A percentile compares a stretch with the other conserved stretches of the same genome.
These are phyloP conservation scores for Chirona hameri DNA, from an alignment of 2,888 invertebrate species.

Conservation along the genomic window DNA sequence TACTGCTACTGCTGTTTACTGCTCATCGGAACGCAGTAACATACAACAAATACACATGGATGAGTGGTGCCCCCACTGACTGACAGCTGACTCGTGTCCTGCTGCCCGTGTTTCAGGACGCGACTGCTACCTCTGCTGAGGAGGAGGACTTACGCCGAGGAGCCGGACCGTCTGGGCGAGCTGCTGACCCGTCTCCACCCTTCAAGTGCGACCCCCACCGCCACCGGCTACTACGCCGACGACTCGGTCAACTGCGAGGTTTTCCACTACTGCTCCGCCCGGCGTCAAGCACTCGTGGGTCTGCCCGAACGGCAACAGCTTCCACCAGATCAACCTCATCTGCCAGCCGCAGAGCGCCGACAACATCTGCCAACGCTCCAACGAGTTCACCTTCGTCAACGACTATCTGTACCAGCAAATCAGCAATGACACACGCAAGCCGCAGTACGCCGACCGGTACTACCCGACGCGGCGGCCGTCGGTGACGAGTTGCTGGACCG, in stretches of 20 bases:
- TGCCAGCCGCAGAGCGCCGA: slow-evolving; percentile 89
- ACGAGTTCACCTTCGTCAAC: slow-evolving; percentile 86
- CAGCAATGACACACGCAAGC: slow-evolving; percentile 53
- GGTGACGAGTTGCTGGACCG: neutral
- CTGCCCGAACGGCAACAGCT: slow-evolving; percentile 84
- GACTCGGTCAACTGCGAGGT: slow-evolving; percentile 83
- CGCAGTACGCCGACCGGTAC: slow-evolving; percentile 46
- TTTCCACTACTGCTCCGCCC: slow-evolving; percentile 90
- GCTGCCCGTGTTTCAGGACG: too few relatives aligned
- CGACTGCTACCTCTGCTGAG: slow-evolving; percentile 44
- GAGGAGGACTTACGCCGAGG: slow-evolving; percentile 74
- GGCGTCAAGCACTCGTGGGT: slow-evolving; percentile 88
- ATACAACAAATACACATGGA: too few relatives aligned
- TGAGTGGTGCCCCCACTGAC: too few relatives aligned
- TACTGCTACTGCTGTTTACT: too few relatives aligned
- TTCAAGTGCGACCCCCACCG: slow-evolving; percentile 73
- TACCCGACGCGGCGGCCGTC: slow-evolving; percentile 58
- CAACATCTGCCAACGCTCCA: slow-evolving; percentile 82
- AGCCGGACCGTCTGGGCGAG: slow-evolving; percentile 75
- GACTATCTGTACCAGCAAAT: slow-evolving; percentile 86
- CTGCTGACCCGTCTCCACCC: slow-evolving; percentile 78
- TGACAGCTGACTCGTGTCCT: too few relatives aligned
- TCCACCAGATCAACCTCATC: slow-evolving; percentile 85
- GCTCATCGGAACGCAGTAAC: too few relatives aligned
- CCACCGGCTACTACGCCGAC: slow-evolving; percentile 87